A percentile compares a stretch with the other conserved stretches of the same genome.
These are phyloP conservation scores for Scaptomyza graminum DNA, from an alignment of 1,140 invertebrate species.

Conservation along the genomic window DNA sequence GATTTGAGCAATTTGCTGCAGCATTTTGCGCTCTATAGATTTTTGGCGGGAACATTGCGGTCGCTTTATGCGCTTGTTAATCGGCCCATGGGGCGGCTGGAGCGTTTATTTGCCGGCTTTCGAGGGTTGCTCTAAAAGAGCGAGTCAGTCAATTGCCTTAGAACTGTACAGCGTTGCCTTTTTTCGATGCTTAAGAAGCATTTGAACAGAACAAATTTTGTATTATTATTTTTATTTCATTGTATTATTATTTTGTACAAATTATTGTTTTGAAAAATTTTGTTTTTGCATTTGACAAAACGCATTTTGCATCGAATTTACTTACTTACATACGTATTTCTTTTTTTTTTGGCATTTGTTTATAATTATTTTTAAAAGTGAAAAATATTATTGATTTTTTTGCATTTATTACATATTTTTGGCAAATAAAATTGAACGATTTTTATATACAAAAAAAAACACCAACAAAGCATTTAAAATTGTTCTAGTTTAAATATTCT, in stretches of 20 bases:
- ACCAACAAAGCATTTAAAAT: slow-evolving; percentile 63
- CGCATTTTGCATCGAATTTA: slow-evolving; percentile 73
- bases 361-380: slow-evolving; percentile 58
- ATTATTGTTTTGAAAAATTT: slow-evolving; percentile 58
- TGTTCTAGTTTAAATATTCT: slow-evolving; percentile 55
- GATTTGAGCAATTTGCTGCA: slow-evolving; percentile 73
- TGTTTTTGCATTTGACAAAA: slow-evolving; percentile 81
- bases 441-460: slow-evolving; percentile 57
- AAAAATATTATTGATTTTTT: slow-evolving; percentile 67
- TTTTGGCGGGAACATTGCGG: slow-evolving; percentile 69
- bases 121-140: slow-evolving; percentile 61
- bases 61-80: slow-evolving; percentile 73
- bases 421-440: slow-evolving; percentile 65
- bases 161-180: slow-evolving; percentile 49
- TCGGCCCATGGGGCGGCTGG: slow-evolving; percentile 62
- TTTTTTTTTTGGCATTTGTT: slow-evolving; percentile 46
- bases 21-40: slow-evolving; percentile 78
- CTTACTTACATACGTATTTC: slow-evolving; percentile 9
- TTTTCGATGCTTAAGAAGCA: slow-evolving; percentile 35
- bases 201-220: slow-evolving; percentile 27
- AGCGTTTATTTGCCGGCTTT: slow-evolving; percentile 64
- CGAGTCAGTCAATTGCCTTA: slow-evolving; percentile 18
- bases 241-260: slow-evolving; percentile 38
- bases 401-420: slow-evolving; percentile 63
- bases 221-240: slow-evolving; percentile 52